Percentiles rank a stretch among this genome's conserved stretches.
Evolutionary conservation across 2,797 vertebrate genomes (phyloP).

Genomic region (Momotus momota): DNA sequence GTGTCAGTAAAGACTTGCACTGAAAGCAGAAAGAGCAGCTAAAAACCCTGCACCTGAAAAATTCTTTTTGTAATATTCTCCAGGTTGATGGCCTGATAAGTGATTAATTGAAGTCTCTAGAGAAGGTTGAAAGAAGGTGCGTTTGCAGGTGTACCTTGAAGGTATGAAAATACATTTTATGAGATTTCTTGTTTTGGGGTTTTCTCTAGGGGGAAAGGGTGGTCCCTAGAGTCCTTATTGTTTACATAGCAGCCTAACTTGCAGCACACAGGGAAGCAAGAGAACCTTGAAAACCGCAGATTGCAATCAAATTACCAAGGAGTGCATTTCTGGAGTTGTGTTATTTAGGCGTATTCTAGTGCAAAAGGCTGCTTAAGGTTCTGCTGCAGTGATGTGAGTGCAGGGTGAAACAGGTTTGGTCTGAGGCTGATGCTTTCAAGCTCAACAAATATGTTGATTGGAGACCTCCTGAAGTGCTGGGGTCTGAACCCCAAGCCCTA

Average conservation of each 20-base stretch:
- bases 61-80: neutral
- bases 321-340: neutral
- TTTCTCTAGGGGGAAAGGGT: neutral
- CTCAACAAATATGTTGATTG: neutral
- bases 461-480: neutral
- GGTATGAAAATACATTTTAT: neutral
- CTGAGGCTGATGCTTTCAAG: neutral
- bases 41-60: neutral
- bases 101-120: conserved; percentile 24
- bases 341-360: neutral
- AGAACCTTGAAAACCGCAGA: neutral
- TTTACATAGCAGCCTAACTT: neutral
- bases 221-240: neutral
- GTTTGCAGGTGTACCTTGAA: neutral
- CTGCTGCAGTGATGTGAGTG: neutral
- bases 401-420: neutral
- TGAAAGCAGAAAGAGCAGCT: neutral
- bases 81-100: neutral
- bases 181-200: neutral
- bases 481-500: too few species aligned
- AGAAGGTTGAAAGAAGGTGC: neutral
- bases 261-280: neutral
- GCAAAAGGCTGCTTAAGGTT: neutral
- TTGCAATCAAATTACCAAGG: neutral
- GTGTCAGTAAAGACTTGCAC: neutral